Percentiles rank a stretch among this genome's conserved stretches.
Conservation (phyloP, 2,888 invertebrate genomes). For the Trachelus iudaicus region DNA sequence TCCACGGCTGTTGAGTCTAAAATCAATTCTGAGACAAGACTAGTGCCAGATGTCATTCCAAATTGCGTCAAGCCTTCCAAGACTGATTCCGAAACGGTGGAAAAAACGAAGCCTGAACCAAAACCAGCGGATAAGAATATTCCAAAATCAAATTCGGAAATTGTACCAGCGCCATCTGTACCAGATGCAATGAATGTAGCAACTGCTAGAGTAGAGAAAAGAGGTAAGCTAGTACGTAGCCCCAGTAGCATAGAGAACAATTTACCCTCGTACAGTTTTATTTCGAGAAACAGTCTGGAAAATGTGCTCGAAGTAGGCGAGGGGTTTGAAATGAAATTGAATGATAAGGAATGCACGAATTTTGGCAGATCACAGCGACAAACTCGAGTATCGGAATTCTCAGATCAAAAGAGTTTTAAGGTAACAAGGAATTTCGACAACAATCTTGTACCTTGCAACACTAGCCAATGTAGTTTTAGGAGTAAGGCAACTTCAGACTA, state of each 20-base stretch:
- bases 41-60: neutral
- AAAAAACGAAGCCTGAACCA: conserved; percentile 2
- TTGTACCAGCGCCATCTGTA: conserved; percentile 3
- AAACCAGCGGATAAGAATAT: neutral
- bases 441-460: neutral
- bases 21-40: conserved; percentile 4
- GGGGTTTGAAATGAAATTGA: conserved; percentile 7
- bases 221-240: conserved; percentile 61
- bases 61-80: neutral
- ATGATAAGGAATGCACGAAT: conserved; percentile 22
- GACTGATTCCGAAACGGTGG: conserved; percentile 1
- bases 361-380: conserved; percentile 19
- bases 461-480: neutral
- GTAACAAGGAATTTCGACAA: neutral
- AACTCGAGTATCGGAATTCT: too few species aligned
- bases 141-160: neutral
- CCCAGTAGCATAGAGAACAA: conserved; percentile 37
- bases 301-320: conserved; percentile 33
- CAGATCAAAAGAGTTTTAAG: neutral
- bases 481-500: neutral
- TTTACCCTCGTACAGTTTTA: conserved; percentile 46
- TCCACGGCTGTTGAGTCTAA: conserved; percentile 10
- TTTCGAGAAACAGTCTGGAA: conserved; percentile 42
- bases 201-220: conserved; percentile 50
- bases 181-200: conserved; percentile 36